These are phyloP conservation scores for Erebia aethiops DNA, from an alignment of 2,888 invertebrate genomes.

Conservation along the genomic window DNA sequence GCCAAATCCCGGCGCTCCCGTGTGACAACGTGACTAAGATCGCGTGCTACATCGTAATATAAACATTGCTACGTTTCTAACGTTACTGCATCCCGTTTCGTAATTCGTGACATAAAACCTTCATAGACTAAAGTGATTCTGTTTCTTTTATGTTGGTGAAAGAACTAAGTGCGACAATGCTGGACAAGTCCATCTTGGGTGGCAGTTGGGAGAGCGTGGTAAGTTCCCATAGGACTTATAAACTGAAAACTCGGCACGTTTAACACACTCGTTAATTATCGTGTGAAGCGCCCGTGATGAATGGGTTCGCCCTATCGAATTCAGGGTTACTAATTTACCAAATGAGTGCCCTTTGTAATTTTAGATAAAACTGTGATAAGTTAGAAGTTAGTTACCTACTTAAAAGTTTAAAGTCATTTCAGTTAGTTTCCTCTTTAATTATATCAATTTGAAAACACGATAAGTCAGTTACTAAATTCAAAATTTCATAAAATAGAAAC, in stretches of 20 bases:
- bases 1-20: conserved; percentile 65
- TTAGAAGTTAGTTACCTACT: not conserved
- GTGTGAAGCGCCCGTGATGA: conserved; percentile 40
- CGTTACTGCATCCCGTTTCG: conserved; percentile 48
- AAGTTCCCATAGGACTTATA: conserved; percentile 49
- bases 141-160: conserved; percentile 45
- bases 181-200: conserved; percentile 75
- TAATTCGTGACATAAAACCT: conserved; percentile 47
- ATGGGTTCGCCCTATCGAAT: conserved; percentile 2
- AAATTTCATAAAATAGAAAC: not conserved
- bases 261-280: conserved; percentile 28
- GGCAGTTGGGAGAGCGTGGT: conserved; percentile 81
- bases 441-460: not conserved
- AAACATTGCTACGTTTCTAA: conserved; percentile 14
- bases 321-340: conserved; percentile 3
- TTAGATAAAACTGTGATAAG: not conserved
- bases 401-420: too few species aligned
- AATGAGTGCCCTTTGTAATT: not conserved
- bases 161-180: conserved; percentile 59
- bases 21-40: conserved; percentile 67
- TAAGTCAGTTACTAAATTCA: not conserved
- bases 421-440: not conserved
- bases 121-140: conserved; percentile 33
- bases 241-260: conserved; percentile 13
- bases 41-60: conserved; percentile 54